Evolutionary conservation across 2,888 invertebrate species (phyloP).

Genomic region (Thecocarcelia acutangulata): DNA sequence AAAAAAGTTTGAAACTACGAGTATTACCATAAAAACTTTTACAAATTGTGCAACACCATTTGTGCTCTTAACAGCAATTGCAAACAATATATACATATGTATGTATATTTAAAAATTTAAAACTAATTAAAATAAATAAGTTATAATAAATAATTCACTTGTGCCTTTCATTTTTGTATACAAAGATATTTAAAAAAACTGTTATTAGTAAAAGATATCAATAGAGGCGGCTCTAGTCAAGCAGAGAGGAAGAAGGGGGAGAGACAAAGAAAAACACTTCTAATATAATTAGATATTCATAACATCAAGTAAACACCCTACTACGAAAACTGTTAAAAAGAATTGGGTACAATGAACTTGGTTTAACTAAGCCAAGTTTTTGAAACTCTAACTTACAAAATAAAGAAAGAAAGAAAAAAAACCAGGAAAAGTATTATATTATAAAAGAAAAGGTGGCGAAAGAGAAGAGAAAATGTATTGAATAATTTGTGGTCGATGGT

Average conservation of each 20-base stretch:
- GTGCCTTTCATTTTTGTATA: conserved; percentile 26
- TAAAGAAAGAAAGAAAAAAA: not conserved
- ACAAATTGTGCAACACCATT: conserved; percentile 19
- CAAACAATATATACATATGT: too few species aligned
- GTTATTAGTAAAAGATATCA: conserved; percentile 19
- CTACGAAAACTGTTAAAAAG: not conserved
- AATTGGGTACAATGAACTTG: conserved; percentile 48
- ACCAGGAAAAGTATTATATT: conserved; percentile 3
- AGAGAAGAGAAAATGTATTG: not conserved
- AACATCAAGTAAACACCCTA: conserved; percentile 26
- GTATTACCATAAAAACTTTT: not conserved
- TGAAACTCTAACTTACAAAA: conserved; percentile 23
- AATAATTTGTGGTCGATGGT: conserved; percentile 29
- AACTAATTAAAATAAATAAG: conserved; percentile 5
- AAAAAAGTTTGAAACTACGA: not conserved
- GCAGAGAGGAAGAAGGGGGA: not conserved
- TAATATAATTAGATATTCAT: conserved; percentile 38
- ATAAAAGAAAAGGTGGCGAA: not conserved
- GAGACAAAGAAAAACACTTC: not conserved
- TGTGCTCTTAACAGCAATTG: not conserved
- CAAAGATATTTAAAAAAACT: conserved; percentile 30
- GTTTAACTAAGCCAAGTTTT: conserved; percentile 38
- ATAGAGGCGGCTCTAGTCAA: not conserved
- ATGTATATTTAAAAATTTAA: not conserved
- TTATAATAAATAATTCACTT: not conserved